Percentiles rank a stretch among this genome's conserved stretches.
These are phyloP conservation scores for Drosophila santomea DNA, from an alignment of 1,140 invertebrate species.

Conservation along the genomic window DNA sequence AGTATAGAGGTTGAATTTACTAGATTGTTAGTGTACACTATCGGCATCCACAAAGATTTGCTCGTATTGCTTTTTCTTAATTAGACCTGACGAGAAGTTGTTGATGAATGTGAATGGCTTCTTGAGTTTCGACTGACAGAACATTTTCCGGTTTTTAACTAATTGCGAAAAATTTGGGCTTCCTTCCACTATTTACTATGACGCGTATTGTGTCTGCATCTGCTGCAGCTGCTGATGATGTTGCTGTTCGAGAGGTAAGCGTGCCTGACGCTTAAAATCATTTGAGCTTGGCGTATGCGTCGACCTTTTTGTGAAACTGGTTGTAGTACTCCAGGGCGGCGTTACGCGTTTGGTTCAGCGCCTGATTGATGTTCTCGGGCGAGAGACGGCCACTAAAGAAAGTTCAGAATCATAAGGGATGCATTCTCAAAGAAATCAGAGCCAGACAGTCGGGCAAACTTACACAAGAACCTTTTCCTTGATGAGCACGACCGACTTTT, in stretches of 20 bases:
- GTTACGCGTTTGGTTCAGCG: conserved; percentile 86
- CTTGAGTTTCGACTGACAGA: conserved; percentile 13
- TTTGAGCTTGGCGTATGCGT: conserved; percentile 89
- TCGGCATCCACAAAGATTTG: conserved; percentile 33
- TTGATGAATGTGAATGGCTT: conserved; percentile 44
- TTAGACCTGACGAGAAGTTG: conserved; percentile 19
- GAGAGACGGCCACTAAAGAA: conserved; percentile 90
- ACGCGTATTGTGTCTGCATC: conserved; percentile 37
- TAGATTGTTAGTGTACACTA: conserved; percentile 51
- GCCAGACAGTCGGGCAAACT: conserved; percentile 84
- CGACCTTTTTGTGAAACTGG: conserved; percentile 90
- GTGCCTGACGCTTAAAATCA: conserved; percentile 85
- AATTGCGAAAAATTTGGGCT: conserved; percentile 50
- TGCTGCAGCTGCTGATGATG: conserved; percentile 45
- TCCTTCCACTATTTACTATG: conserved; percentile 61
- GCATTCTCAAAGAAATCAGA: background rate
- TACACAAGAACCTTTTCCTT: conserved; percentile 91
- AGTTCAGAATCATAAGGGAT: conserved; percentile 49
- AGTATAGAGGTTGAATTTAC: conserved; percentile 68
- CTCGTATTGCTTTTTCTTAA: conserved; percentile 47
- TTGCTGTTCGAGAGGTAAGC: conserved; percentile 55
- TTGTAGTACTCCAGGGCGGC: conserved; percentile 87
- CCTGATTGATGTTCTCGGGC: conserved; percentile 90
- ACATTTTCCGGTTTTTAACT: conserved; percentile 39
- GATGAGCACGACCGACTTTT: conserved; percentile 86